A percentile compares a stretch with the other conserved stretches of the same genome.
phyloP scores from a whole-genome alignment of 2,797 vertebrate species.

The Ctenosaura bakeri region DNA sequence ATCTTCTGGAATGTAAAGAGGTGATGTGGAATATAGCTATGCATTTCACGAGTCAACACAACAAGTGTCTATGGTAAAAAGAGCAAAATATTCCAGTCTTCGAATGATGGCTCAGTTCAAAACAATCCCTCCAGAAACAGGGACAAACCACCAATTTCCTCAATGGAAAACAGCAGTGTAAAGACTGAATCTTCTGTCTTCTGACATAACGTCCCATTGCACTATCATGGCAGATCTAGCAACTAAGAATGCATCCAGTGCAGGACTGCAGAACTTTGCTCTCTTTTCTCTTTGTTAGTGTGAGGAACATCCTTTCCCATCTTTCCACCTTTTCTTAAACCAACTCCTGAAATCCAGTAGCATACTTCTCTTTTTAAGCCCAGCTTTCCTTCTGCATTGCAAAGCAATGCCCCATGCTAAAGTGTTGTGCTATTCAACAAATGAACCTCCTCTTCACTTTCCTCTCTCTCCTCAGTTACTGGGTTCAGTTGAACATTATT shows the following conservation, averaged over 20 bases:
- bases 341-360: slow-evolving; percentile 72
- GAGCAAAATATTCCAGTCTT: slow-evolving; percentile 80
- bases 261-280: slow-evolving; percentile 66
- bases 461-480: slow-evolving; percentile 84
- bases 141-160: slow-evolving; percentile 67
- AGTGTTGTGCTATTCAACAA: slow-evolving; percentile 91
- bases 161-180: slow-evolving; percentile 70
- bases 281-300: slow-evolving; percentile 31
- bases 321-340: slow-evolving; percentile 59
- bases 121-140: slow-evolving; percentile 76
- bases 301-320: slow-evolving; percentile 54
- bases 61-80: slow-evolving; percentile 78
- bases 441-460: slow-evolving; percentile 86
- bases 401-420: slow-evolving; percentile 80
- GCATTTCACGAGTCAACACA: slow-evolving; percentile 79
- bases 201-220: slow-evolving; percentile 62
- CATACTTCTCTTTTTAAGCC: slow-evolving; percentile 67
- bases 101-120: slow-evolving; percentile 82
- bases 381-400: slow-evolving; percentile 64
- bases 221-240: slow-evolving; percentile 72
- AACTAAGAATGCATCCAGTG: slow-evolving; percentile 73
- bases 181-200: slow-evolving; percentile 58
- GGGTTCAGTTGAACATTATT: slow-evolving; percentile 99
- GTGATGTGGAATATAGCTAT: slow-evolving; percentile 70
- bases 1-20: slow-evolving; percentile 90